Evolutionary conservation across 2,797 vertebrate species (phyloP), one percentile per base, ranked within the genome.

Genomic region (Muscicapa comitata): DNA sequence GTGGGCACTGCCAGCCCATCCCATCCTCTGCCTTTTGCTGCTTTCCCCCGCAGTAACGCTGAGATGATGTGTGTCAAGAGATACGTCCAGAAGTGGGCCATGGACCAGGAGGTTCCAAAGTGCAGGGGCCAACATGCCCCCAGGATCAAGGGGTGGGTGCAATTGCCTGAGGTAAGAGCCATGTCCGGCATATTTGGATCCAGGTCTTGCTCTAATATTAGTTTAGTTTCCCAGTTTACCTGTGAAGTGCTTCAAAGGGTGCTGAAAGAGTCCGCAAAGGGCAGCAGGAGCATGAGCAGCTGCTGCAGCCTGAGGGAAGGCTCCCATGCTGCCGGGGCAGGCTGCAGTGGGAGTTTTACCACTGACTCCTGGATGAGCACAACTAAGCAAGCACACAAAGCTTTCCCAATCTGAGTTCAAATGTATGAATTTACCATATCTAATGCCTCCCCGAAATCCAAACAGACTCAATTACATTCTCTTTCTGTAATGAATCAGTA

Each of bases 401-500:
- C 86, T 62, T 75, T 92, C 58, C 55, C 93, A 80, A 77, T 86
- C 55, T 3, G 5, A 90, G 62, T 70, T 80, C 70, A 90, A 84
- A 88, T 86, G 43, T 73, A 70, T 70, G 67, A 85, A 91, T 94
- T 91, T 90, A 91, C 75, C 48, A 8, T 89, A 95, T 86, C 90
- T 83, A 93, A 92, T 4, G 0, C 86, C 94, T 92, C 88, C 90
- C 88, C 88, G 92, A 94, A 95, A 93, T 94, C 93, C 92, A 96
- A 80, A 93, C 88, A 95, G 81, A 86, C 86, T 94, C 55, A 1
- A 93, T 94, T 92, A 92, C 84, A 70, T 94, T 96, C 92, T 78
- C 88, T 78, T 86, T 92, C 92, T 12, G 4, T 89, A 96, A 95
- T 94, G 86, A 97, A 95, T 94, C 94, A 75, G 92, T 95, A 96